phyloP scores from a whole-genome alignment of 2,888 invertebrate species.

The Drosophila austrosaltans region DNA sequence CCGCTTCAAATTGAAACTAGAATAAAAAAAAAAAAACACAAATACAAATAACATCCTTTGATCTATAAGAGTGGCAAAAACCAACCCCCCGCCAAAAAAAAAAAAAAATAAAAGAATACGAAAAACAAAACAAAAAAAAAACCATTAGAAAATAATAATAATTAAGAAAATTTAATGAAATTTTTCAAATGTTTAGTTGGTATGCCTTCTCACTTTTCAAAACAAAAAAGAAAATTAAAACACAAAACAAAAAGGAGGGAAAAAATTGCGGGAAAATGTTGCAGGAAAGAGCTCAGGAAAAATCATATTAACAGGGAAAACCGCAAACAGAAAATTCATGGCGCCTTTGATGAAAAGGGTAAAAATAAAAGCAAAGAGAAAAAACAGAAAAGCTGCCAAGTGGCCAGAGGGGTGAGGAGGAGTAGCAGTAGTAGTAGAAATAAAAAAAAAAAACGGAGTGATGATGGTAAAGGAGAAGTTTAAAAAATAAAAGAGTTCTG shows the following conservation, averaged over 20 bases:
- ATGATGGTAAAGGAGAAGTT: neutral
- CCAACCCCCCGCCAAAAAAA: neutral
- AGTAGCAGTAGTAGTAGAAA: neutral
- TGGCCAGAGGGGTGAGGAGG: constrained; percentile 4
- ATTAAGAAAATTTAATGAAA: constrained; percentile 7
- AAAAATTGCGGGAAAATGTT: constrained; percentile 20
- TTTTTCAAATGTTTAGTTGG: constrained; percentile 10
- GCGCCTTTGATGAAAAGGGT: constrained; percentile 72
- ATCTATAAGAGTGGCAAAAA: neutral
- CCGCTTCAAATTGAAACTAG: constrained; percentile 1
- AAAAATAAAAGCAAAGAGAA: constrained; percentile 16
- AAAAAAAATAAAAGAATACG: constrained; percentile 1
- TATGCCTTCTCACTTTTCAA: too few relatives aligned
- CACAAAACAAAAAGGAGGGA: neutral
- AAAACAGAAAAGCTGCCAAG: constrained; percentile 17
- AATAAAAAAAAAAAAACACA: neutral
- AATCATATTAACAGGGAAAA: constrained; percentile 63
- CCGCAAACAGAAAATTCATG: constrained; percentile 63
- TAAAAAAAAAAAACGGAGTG: neutral
- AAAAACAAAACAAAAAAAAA: constrained; percentile 6
- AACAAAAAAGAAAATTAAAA: neutral
- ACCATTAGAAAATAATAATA: constrained; percentile 18
- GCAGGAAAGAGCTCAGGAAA: constrained; percentile 47
- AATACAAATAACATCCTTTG: neutral
- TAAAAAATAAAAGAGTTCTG: neutral